Base-by-base conservation (phyloP, 2,888 invertebrate species). In the Noctua janthina region DNA sequence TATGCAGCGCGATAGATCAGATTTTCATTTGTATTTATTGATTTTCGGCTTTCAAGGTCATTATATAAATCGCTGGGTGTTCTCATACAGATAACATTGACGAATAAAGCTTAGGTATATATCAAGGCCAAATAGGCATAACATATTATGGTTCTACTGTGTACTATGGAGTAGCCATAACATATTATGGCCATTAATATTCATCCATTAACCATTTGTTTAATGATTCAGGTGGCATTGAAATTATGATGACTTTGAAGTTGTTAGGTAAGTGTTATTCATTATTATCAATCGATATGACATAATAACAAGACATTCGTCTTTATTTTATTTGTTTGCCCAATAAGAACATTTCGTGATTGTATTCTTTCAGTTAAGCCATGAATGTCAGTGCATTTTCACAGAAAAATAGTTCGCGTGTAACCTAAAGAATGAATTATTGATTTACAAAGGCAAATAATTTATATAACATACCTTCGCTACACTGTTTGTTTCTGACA, bases 401-500 rank as follows among this genome's bases (percentile, higher is more conserved):
- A 20, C 54, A 2, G 29, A 62, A 29, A 15, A 56, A 23, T 23
- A 23, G 59, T n/a, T 59, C 5, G 59, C n/a, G n/a, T 59, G n/a
- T n/a, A 3, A 29, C 15, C n/a, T 17, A n/a, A 35, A n/a, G 20
- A 20, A 15, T 15, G 0, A 7, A 29, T 43, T n/a, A 49, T 49
- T 49, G 2, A 51, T 23, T 49, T 39, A 49, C 7, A 59, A 69
- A 68, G 10, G 64, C 39, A 43, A 20, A 46, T 15, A 70, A 43
- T 15, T 29, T 49, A 51, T 6, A 73, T 39, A 17, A 85, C 82
- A 46, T 87, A 84, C 84, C 83, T 56, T 74, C 39, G 62, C 39
- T 15, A 20, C 64, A n/a, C 62, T 83, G 77, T 56, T 62, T 29
- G 39, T 46, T 15, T 76, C 54, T 29, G 78, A 39, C 74, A 54